Evolutionary conservation across 2,888 invertebrate genomes (phyloP).

Genomic region (Tortrix viridana): DNA sequence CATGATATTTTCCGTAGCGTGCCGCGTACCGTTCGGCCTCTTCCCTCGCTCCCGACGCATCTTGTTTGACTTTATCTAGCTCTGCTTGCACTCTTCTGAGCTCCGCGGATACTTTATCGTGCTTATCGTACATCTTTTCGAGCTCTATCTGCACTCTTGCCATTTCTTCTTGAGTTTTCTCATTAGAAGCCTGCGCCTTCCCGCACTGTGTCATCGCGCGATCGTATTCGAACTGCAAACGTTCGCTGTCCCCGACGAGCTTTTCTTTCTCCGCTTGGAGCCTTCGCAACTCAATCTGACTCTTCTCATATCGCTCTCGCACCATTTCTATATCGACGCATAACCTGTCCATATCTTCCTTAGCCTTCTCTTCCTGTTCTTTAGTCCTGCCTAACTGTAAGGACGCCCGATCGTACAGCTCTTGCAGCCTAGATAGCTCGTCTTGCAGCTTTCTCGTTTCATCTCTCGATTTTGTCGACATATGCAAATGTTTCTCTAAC

Average conservation of each 20-base stretch:
- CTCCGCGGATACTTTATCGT: slow-evolving; percentile 93
- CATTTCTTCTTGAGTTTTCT: slow-evolving; percentile 95
- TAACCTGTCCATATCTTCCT: slow-evolving; percentile 91
- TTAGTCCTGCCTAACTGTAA: slow-evolving; percentile 93
- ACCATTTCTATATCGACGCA: slow-evolving; percentile 93
- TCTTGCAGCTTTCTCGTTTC: slow-evolving; percentile 94
- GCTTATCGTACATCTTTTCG: slow-evolving; percentile 96
- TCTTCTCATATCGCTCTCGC: slow-evolving; percentile 94
- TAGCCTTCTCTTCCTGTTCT: slow-evolving; percentile 95
- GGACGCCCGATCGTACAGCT: slow-evolving; percentile 94
- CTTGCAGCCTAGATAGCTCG: slow-evolving; percentile 92
- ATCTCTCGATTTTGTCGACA: slow-evolving; percentile 92
- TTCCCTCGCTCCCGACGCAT: slow-evolving; percentile 91
- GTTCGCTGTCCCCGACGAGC: slow-evolving; percentile 91
- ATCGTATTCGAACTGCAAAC: slow-evolving; percentile 93
- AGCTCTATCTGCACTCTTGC: slow-evolving; percentile 93
- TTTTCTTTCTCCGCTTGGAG: slow-evolving; percentile 94
- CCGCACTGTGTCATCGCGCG: slow-evolving; percentile 93
- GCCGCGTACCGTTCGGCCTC: slow-evolving; percentile 90
- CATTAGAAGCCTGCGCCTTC: slow-evolving; percentile 93
- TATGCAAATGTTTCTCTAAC: slow-evolving; percentile 92
- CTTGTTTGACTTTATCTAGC: slow-evolving; percentile 87
- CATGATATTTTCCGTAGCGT: slow-evolving; percentile 90
- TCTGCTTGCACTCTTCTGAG: slow-evolving; percentile 92
- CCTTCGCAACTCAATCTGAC: slow-evolving; percentile 92